Percentiles rank a stretch among this genome's conserved stretches.
Evolutionary conservation across 1,140 invertebrate genomes (phyloP).

Genomic region (Papilio aristodemus): DNA sequence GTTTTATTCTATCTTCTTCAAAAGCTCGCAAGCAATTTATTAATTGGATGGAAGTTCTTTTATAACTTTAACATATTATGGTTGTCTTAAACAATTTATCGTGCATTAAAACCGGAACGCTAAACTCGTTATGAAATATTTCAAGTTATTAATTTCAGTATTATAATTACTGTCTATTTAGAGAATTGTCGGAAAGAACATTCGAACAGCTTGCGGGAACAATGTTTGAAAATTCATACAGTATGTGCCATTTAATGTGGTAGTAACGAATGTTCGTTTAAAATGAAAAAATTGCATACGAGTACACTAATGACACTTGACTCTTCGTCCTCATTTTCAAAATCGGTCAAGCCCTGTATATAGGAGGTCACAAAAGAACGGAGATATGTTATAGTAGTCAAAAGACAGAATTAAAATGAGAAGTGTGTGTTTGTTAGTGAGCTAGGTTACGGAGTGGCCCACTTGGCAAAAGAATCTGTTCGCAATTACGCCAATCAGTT

Average conservation of each 20-base stretch:
- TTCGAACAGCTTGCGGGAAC: neutral
- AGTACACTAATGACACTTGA: too few species aligned
- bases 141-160: conserved; percentile 11
- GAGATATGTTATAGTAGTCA: too few species aligned
- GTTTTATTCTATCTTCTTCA: neutral
- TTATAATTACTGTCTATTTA: neutral
- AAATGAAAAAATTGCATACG: too few species aligned
- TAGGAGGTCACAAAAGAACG: too few species aligned
- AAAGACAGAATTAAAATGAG: neutral
- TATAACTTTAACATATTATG: conserved; percentile 2
- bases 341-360: too few species aligned
- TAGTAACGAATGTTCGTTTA: too few species aligned
- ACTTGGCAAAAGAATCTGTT: conserved; percentile 67
- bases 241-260: too few species aligned
- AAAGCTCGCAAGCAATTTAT: neutral
- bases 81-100: neutral
- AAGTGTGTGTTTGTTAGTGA: neutral
- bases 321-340: too few species aligned
- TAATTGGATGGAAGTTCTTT: neutral
- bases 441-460: conserved; percentile 28
- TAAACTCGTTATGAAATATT: neutral
- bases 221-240: too few species aligned
- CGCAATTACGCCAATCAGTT: conserved; percentile 75
- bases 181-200: neutral
- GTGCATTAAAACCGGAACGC: neutral